Percentiles rank a stretch among this genome's conserved stretches.
phyloP scores from a whole-genome alignment of 1,140 invertebrate genomes.

The Dolichoris vasculosae region DNA sequence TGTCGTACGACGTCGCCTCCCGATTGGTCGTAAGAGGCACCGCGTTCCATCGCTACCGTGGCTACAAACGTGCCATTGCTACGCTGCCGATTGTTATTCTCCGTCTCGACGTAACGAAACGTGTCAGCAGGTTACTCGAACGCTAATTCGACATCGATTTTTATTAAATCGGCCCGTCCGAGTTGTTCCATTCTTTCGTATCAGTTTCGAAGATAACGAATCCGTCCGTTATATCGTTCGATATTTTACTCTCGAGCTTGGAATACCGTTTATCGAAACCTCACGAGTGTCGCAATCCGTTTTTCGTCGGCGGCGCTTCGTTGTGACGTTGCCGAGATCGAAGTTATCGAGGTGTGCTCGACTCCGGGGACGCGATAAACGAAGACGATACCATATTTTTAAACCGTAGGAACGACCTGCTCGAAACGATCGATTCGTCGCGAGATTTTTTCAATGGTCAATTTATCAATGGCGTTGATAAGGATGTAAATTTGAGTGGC shows the following conservation, averaged over 20 bases:
- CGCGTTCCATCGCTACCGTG: neutral
- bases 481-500: neutral
- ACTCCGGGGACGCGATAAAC: too few relatives aligned
- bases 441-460: too few relatives aligned
- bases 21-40: neutral
- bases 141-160: constrained; percentile 23
- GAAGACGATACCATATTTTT: too few relatives aligned
- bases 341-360: neutral
- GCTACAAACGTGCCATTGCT: neutral
- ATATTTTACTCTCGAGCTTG: neutral
- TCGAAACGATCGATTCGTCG: neutral
- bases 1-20: neutral
- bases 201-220: neutral
- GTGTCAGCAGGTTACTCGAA: constrained; percentile 30
- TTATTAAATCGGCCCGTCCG: neutral
- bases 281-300: neutral
- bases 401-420: too few relatives aligned
- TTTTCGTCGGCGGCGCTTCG: neutral
- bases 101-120: neutral
- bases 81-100: neutral
- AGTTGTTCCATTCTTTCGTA: neutral
- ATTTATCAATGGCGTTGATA: neutral
- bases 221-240: neutral
- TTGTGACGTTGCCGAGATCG: neutral
- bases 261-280: neutral